Evolutionary conservation across 2,888 invertebrate species (phyloP).

Genomic region (Rhingia rostrata): DNA sequence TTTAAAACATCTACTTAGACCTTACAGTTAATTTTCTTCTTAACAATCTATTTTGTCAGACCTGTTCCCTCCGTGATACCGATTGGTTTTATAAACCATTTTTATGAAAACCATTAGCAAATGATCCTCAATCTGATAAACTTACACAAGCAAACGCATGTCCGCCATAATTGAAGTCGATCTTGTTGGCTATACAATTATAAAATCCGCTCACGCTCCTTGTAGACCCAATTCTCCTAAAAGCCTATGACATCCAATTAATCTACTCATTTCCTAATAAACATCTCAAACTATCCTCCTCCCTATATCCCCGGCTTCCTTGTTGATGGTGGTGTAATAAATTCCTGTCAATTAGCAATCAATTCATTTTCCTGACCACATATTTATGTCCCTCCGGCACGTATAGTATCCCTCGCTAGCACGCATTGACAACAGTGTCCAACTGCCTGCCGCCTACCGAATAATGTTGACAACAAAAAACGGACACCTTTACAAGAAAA

Average conservation of each 20-base stretch:
- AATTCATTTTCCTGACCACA: slow-evolving; percentile 21
- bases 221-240: neutral
- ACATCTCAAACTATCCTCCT: slow-evolving; percentile 21
- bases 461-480: slow-evolving; percentile 22
- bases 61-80: too few species aligned
- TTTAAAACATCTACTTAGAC: too few species aligned
- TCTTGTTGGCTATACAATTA: too few species aligned
- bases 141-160: too few species aligned
- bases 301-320: slow-evolving; percentile 5
- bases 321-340: slow-evolving; percentile 17
- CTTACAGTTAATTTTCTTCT: too few species aligned
- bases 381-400: slow-evolving; percentile 6
- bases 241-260: slow-evolving; percentile 8
- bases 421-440: slow-evolving; percentile 5
- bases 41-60: too few species aligned
- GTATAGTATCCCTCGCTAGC: slow-evolving; percentile 8
- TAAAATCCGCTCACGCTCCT: neutral
- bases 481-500: slow-evolving; percentile 29
- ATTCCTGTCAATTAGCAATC: slow-evolving; percentile 46
- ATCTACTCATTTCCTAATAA: slow-evolving; percentile 13
- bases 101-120: too few species aligned
- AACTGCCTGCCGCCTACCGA: slow-evolving; percentile 3
- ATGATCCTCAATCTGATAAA: too few species aligned
- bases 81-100: too few species aligned
- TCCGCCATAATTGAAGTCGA: too few species aligned